Evolutionary conservation across 2,888 invertebrate genomes (phyloP).

Genomic region (Synergus umbraculus): DNA sequence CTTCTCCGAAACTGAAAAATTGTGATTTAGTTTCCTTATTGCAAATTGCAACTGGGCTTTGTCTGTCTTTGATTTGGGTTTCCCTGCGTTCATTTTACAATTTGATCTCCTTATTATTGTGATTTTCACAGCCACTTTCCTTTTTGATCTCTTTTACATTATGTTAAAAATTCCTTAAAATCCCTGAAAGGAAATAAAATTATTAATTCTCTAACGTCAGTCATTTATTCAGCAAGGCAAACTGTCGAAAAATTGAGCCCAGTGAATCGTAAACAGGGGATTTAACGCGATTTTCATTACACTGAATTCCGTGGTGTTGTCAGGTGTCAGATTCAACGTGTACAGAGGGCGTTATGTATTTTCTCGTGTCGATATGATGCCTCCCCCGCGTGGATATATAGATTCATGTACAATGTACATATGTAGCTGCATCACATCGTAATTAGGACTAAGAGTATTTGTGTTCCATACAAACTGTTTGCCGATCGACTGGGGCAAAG

Average conservation of each 20-base stretch:
- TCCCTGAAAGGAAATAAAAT: background rate
- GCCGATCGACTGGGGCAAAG: constrained; percentile 46
- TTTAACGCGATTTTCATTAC: background rate
- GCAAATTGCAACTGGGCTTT: no score
- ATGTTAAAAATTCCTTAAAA: no score
- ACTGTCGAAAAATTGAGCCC: background rate
- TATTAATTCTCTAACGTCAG: background rate
- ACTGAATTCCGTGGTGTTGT: background rate
- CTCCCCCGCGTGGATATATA: constrained; percentile 3
- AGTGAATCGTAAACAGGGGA: background rate
- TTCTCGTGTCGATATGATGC: background rate
- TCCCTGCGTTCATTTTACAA: no score
- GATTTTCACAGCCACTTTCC: no score
- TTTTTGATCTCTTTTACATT: no score
- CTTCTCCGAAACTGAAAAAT: no score
- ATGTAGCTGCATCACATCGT: background rate
- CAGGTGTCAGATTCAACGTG: background rate
- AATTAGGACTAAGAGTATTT: constrained; percentile 36
- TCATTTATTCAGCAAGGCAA: background rate
- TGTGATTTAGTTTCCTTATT: no score
- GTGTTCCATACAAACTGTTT: constrained; percentile 30
- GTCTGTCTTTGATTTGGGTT: no score
- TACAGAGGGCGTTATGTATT: background rate
- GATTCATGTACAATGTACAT: constrained; percentile 22
- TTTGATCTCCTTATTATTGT: no score